These are phyloP conservation scores for Alexandromys fortis DNA, from an alignment of 2,113 vertebrate genomes.

Conservation along the genomic window DNA sequence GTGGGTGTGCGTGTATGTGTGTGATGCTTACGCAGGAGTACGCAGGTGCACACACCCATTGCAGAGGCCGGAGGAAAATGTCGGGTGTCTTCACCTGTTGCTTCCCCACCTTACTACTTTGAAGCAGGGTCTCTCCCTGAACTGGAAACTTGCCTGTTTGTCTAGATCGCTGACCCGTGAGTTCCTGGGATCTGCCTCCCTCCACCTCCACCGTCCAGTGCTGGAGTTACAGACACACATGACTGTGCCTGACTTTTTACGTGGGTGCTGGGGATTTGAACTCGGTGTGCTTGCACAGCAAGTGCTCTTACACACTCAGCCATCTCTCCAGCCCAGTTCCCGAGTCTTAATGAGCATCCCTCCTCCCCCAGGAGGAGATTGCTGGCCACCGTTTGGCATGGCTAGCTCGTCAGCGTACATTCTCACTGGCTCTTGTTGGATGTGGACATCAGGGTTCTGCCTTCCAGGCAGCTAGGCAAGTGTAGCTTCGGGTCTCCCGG, in stretches of 20 bases:
- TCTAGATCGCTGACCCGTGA: neutral
- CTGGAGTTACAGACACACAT: neutral
- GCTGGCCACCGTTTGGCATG: neutral
- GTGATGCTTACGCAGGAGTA: neutral
- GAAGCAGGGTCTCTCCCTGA: neutral
- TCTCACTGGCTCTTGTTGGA: too few relatives aligned
- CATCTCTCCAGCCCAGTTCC: neutral
- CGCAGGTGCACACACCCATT: neutral
- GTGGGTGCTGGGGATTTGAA: neutral
- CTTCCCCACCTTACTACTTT: neutral
- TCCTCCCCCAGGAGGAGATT: neutral
- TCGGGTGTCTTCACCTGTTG: rapidly evolving
- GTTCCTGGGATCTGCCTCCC: too few relatives aligned
- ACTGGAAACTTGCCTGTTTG: neutral
- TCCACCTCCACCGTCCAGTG: neutral
- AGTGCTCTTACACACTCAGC: neutral
- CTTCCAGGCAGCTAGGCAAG: neutral
- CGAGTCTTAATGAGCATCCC: neutral
- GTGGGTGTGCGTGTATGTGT: neutral
- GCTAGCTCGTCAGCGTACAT: neutral
- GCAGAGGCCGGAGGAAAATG: neutral
- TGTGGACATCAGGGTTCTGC: neutral
- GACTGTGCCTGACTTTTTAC: neutral
- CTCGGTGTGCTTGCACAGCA: neutral
- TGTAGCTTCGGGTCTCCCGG: rapidly evolving